Evolutionary conservation across 2,797 vertebrate species (phyloP).

Genomic region (Hypotaenidia philippensis): DNA sequence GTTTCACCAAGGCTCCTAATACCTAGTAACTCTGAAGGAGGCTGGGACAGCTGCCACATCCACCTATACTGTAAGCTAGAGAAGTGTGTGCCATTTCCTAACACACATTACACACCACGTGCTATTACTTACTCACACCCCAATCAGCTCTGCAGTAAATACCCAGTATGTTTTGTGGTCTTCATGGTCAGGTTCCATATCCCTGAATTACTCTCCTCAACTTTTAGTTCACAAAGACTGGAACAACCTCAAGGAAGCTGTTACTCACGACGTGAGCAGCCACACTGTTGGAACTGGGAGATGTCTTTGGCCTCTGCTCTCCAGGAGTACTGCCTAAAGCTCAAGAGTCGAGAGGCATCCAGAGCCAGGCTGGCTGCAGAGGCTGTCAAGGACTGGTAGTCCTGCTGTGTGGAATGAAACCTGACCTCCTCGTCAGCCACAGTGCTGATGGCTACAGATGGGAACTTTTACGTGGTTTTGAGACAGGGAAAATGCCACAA

Average conservation of each 20-base stretch:
- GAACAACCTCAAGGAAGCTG: background rate
- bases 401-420: background rate
- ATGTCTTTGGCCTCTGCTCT: background rate
- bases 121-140: background rate
- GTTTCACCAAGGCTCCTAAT: background rate
- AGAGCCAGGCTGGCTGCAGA: background rate
- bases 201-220: background rate
- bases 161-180: background rate
- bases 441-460: background rate
- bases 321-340: background rate
- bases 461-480: constrained; percentile 1
- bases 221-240: background rate
- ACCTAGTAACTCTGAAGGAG: background rate
- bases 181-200: background rate
- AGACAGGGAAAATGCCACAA: constrained; percentile 26
- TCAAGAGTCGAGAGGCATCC: background rate
- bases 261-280: background rate
- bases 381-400: background rate
- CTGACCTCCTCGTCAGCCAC: background rate
- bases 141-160: background rate
- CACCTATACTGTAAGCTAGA: background rate
- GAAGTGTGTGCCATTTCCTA: background rate
- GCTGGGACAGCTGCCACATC: background rate
- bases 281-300: background rate
- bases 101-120: background rate